These are phyloP conservation scores for Eupristina koningsbergeri DNA, from an alignment of 1,140 invertebrate genomes.

Conservation along the genomic window DNA sequence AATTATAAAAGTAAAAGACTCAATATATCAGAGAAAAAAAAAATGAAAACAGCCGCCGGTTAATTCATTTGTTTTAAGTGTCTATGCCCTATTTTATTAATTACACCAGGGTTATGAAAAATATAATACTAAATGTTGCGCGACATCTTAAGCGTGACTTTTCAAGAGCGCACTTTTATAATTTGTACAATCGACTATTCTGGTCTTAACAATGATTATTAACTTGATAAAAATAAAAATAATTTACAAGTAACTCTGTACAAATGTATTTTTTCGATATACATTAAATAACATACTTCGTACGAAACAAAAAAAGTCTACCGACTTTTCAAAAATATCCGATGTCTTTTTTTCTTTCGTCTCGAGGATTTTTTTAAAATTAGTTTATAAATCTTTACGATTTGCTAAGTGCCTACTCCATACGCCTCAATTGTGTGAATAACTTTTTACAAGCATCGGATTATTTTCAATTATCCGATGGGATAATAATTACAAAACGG, in stretches of 20 bases:
- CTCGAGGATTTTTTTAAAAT: constrained; percentile 35
- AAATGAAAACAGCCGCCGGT: constrained; percentile 23
- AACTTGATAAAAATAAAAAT: constrained; percentile 61
- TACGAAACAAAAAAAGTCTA: constrained; percentile 36
- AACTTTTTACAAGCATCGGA: constrained; percentile 44
- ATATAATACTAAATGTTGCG: constrained; percentile 72
- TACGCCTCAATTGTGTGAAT: not conserved
- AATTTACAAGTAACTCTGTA: constrained; percentile 67
- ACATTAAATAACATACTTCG: constrained; percentile 55
- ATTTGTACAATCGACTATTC: constrained; percentile 63
- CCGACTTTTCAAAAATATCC: not conserved
- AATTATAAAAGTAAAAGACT: constrained; percentile 28
- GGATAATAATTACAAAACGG: constrained; percentile 40
- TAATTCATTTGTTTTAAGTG: constrained; percentile 54
- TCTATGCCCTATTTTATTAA: constrained; percentile 61
- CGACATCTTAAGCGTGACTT: constrained; percentile 63
- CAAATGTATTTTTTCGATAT: constrained; percentile 58
- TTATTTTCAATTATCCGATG: constrained; percentile 45
- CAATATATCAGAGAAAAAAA: not conserved
- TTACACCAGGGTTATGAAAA: constrained; percentile 71
- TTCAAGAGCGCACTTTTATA: constrained; percentile 57
- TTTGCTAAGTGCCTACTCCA: constrained; percentile 14
- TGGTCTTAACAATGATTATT: constrained; percentile 58
- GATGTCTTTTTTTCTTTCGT: constrained; percentile 40
- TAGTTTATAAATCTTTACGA: constrained; percentile 34